Evolutionary conservation across 2,888 invertebrate species (phyloP), one percentile per base, ranked within the genome.

Genomic region (Orthosia incerta): DNA sequence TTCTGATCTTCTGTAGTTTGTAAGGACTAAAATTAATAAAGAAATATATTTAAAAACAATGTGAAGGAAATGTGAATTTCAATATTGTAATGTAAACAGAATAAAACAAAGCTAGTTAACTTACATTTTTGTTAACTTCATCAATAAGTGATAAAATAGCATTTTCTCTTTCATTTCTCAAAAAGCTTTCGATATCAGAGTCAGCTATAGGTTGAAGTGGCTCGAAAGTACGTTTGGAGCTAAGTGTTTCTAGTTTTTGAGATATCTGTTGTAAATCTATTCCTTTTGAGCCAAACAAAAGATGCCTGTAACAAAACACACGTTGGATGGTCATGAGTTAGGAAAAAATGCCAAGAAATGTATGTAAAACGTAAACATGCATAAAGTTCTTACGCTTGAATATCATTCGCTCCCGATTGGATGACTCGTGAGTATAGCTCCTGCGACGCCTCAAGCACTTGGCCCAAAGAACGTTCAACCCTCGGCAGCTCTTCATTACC

Each of bases 91-190:
- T 46, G 18, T 31, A 12, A 18, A 12, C 5, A n/a, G 2, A 23
- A 15, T n/a, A 63, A 18, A 50, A 63, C 26, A 50, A 45, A 26
- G 11, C n/a, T n/a, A 60, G 4, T 20, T 0, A 31, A 96, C 97
- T 97, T 96, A 98, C 98, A 94, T 97, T 97, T 94, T 97, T 98
- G 88, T 98, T 98, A 26, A 98, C 98, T 91, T 98, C 98, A 93
- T 99, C 99, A 88, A 99, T 98, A 3, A 99, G 97, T 7, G 98
- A 98, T 20, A 99, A 95, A 88, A 99, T 98, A 0, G 99, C 98
- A 97, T 99, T 99, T 95, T 99, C 98, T 79, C 98, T 97, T 95
- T 99, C 99, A 97, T 99, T 99, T 91, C 98, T 98, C 23, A 99
- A 94, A 92, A 98, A 99, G 87, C 98, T 98, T 85, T 98, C 98